Percentiles rank a stretch among this genome's conserved stretches.
Conservation (phyloP, 2,113 vertebrate species). For the Rhea americana region DNA sequence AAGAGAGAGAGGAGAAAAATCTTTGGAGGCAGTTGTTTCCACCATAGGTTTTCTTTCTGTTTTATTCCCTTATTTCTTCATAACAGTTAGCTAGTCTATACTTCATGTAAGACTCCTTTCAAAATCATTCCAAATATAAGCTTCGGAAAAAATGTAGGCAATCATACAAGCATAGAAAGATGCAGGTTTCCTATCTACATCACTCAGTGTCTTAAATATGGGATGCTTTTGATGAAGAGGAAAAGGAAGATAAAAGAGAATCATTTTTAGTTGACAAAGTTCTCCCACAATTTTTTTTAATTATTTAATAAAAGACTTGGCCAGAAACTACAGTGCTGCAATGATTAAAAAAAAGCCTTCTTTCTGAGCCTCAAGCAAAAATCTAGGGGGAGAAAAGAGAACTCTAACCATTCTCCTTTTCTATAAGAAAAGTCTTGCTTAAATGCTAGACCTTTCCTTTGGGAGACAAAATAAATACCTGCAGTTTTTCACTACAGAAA, state of each 20-base stretch:
- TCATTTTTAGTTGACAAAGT: constrained; percentile 16
- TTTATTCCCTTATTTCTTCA: not conserved
- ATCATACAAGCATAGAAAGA: constrained; percentile 27
- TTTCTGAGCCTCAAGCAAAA: constrained; percentile 29
- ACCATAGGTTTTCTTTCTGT: not conserved
- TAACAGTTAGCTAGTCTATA: not conserved
- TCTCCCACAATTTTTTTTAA: not conserved
- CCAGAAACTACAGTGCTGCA: constrained; percentile 1
- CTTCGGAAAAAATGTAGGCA: not conserved
- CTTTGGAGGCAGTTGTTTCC: not conserved
- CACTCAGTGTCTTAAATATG: not conserved
- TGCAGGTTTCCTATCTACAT: not conserved
- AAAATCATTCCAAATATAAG: constrained; percentile 1
- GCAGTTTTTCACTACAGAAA: not conserved
- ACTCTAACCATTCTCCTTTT: not conserved
- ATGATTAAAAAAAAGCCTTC: constrained; percentile 12
- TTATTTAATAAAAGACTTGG: constrained; percentile 42
- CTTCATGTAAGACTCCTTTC: not conserved
- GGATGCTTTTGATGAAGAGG: not conserved
- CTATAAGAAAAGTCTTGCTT: not conserved
- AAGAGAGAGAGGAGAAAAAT: accelerated
- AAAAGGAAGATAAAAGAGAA: not conserved
- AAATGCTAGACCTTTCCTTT: constrained; percentile 23
- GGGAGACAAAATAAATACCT: constrained; percentile 46
- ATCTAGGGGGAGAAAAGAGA: not conserved